Evolutionary conservation across 2,113 vertebrate genomes (phyloP).

Genomic region (Scomber japonicus): DNA sequence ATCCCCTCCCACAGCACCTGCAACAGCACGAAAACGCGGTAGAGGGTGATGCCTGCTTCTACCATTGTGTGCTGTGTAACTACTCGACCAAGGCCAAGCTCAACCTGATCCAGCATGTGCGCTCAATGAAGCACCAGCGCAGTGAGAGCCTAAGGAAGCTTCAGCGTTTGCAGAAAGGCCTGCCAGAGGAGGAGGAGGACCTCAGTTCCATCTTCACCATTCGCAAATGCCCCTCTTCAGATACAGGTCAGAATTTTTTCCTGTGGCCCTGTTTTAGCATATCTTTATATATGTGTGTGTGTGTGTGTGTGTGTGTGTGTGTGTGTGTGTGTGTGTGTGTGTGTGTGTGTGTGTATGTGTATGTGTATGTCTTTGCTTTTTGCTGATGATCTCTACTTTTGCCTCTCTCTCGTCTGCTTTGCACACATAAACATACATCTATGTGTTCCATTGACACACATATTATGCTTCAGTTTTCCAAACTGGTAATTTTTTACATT

Average conservation of each 20-base stretch:
- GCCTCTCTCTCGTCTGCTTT: neutral
- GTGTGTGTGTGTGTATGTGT: too few relatives aligned
- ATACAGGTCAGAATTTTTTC: conserved; percentile 88
- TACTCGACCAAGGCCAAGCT: conserved; percentile 99
- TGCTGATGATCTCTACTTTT: conserved; percentile 1
- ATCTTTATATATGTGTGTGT: neutral
- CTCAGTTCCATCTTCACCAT: conserved; percentile 97
- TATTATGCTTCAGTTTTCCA: neutral
- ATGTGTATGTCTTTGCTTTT: neutral
- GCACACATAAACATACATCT: conserved; percentile 17
- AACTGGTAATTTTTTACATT: neutral
- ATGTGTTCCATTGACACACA: neutral
- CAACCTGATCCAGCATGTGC: conserved; percentile 98
- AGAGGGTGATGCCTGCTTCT: conserved; percentile 96
- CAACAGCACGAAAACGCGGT: conserved; percentile 96
- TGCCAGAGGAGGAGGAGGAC: conserved; percentile 94
- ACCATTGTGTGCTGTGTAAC: conserved; percentile 96
- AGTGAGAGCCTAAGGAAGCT: conserved; percentile 96
- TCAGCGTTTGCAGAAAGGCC: conserved; percentile 96
- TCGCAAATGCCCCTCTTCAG: conserved; percentile 91
- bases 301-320: too few relatives aligned
- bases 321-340: too few relatives aligned
- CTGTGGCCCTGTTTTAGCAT: conserved; percentile 6
- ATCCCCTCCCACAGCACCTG: conserved; percentile 89
- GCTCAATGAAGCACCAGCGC: conserved; percentile 98